These are phyloP conservation scores for Phrynocephalus versicolor DNA, from an alignment of 2,113 vertebrate genomes.

Conservation along the genomic window DNA sequence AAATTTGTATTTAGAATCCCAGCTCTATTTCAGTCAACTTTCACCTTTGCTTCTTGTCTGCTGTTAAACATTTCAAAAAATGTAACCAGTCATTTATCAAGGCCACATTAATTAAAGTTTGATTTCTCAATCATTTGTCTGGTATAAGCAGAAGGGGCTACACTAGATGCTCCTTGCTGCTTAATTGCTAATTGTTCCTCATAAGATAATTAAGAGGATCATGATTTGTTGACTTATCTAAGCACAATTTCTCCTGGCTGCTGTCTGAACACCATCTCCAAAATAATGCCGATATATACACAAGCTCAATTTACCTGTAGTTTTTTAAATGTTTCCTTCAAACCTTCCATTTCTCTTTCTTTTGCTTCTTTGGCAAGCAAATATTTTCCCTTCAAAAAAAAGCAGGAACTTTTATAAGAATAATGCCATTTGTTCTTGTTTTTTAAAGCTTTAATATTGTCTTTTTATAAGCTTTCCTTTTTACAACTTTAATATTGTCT, in stretches of 20 bases:
- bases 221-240: neutral
- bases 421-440: slow-evolving; percentile 9
- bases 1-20: no score
- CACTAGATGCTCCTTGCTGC: neutral
- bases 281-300: neutral
- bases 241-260: neutral
- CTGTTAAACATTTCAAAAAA: neutral
- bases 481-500: no score
- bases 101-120: neutral
- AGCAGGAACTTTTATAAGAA: slow-evolving; percentile 38
- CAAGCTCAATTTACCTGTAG: slow-evolving; percentile 85
- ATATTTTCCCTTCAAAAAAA: slow-evolving; percentile 85
- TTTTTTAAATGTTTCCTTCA: slow-evolving; percentile 89
- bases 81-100: no score
- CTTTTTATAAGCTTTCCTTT: no score
- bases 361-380: slow-evolving; percentile 86
- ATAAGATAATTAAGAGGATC: neutral
- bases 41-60: no score
- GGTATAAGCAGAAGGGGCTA: neutral
- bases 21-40: no score
- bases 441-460: no score
- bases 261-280: neutral
- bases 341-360: slow-evolving; percentile 89
- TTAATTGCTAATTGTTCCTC: neutral
- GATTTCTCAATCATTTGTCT: neutral